phyloP scores from a whole-genome alignment of 92 coral and sea anemone species.

The Plumapathes pennacea region DNA sequence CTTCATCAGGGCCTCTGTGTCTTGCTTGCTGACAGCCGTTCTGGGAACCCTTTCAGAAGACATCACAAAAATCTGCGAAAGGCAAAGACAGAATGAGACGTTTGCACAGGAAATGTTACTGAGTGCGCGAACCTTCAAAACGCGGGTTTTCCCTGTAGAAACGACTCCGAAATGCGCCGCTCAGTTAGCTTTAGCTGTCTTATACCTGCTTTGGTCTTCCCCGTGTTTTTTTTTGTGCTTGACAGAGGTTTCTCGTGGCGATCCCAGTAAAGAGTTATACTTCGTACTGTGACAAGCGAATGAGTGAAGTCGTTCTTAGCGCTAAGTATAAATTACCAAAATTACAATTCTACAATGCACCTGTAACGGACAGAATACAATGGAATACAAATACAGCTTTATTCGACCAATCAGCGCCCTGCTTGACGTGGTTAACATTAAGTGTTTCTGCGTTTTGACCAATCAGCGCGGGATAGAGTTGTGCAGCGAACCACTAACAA shows the following conservation, averaged over 20 bases:
- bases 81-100: conserved; percentile 24
- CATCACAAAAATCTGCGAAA: too few relatives aligned
- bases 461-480: conserved; percentile 52
- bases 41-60: too few relatives aligned
- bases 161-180: not conserved
- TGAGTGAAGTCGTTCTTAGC: conserved; percentile 83
- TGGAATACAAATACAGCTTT: conserved; percentile 76
- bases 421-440: conserved; percentile 77
- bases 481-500: conserved; percentile 75
- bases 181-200: not conserved
- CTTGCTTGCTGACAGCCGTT: conserved; percentile 59
- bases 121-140: conserved; percentile 5
- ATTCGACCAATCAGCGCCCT: conserved; percentile 69
- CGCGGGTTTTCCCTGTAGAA: not conserved
- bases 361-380: conserved; percentile 95
- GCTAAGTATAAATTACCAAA: conserved; percentile 95
- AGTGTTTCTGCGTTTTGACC: conserved; percentile 63
- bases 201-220: not conserved
- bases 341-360: conserved; percentile 85
- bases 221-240: not conserved
- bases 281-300: conserved; percentile 47
- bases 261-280: not conserved
- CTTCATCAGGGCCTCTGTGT: conserved; percentile 15
- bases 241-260: conserved; percentile 17
- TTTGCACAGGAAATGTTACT: conserved; percentile 3